Conservation (phyloP, 37 sponge, comb jelly and placozoan genomes). For the Theonella swinhoei region DNA sequence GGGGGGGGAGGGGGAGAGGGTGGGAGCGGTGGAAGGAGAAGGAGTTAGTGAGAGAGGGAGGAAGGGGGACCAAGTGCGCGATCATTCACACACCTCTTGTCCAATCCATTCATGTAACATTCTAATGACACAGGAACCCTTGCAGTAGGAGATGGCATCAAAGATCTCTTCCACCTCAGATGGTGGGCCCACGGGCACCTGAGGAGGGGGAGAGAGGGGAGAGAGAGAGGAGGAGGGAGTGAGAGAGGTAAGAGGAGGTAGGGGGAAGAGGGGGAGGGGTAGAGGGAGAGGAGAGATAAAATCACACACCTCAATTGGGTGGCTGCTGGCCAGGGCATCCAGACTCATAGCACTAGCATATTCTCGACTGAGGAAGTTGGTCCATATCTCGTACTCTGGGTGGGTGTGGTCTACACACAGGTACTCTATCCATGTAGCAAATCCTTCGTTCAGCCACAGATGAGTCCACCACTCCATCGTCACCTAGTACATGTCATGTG, state of each 20-base stretch:
- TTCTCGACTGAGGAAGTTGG: slow-evolving; percentile 82
- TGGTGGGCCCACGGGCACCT: slow-evolving; percentile 88
- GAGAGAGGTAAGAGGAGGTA: neutral
- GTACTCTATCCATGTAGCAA: slow-evolving; percentile 97
- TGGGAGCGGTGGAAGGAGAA: neutral
- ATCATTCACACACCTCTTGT: slow-evolving; percentile 70
- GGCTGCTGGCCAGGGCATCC: slow-evolving; percentile 85
- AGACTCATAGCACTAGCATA: slow-evolving; percentile 75
- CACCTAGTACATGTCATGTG: slow-evolving; percentile 46
- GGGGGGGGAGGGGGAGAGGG: too few species aligned
- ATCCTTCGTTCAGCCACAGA: slow-evolving; percentile 98
- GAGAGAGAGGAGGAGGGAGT: slow-evolving; percentile 1
- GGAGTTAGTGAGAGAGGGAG: neutral
- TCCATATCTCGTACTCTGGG: slow-evolving; percentile 95
- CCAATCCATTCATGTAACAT: slow-evolving; percentile 95
- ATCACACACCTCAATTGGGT: slow-evolving; percentile 80
- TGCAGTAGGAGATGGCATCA: slow-evolving; percentile 94
- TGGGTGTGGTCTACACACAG: slow-evolving; percentile 95
- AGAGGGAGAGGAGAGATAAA: neutral
- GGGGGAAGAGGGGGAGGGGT: neutral
- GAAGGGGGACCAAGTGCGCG: too few species aligned
- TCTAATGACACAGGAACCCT: slow-evolving; percentile 90
- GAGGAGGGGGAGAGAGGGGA: neutral
- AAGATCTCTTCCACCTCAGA: slow-evolving; percentile 97
- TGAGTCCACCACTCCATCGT: slow-evolving; percentile 99